Conservation (phyloP, 1,140 invertebrate species). For the Grapholita molesta region DNA sequence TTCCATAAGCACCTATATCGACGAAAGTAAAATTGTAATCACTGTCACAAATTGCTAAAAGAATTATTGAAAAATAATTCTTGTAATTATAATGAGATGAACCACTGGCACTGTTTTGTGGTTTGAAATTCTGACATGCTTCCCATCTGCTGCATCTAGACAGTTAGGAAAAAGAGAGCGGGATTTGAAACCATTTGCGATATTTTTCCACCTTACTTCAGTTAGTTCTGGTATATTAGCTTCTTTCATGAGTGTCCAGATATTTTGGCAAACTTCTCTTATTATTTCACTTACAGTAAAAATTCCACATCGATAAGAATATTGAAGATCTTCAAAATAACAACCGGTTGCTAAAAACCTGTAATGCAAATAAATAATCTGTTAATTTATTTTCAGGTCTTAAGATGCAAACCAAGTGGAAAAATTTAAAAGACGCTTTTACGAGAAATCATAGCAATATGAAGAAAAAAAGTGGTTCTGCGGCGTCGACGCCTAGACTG, state of each 20-base stretch:
- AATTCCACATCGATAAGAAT: background rate
- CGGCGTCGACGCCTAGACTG: background rate
- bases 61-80: background rate
- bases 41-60: background rate
- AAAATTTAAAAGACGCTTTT: slow-evolving; percentile 8
- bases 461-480: slow-evolving; percentile 1
- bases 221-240: background rate
- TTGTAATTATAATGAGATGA: background rate
- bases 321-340: background rate
- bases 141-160: too few species aligned
- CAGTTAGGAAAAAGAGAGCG: background rate
- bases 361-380: background rate
- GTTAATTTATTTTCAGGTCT: slow-evolving; percentile 1
- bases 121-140: background rate
- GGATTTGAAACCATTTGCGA: background rate
- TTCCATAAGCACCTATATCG: slow-evolving; percentile 18
- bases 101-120: background rate
- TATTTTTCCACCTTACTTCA: background rate
- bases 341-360: background rate
- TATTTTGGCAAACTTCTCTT: background rate
- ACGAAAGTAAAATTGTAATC: slow-evolving; percentile 17
- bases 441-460: background rate
- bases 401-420: background rate
- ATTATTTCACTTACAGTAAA: background rate
- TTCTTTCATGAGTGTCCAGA: background rate